Conservation (phyloP, 2,888 invertebrate species). For the Dysmachus trigonus region DNA sequence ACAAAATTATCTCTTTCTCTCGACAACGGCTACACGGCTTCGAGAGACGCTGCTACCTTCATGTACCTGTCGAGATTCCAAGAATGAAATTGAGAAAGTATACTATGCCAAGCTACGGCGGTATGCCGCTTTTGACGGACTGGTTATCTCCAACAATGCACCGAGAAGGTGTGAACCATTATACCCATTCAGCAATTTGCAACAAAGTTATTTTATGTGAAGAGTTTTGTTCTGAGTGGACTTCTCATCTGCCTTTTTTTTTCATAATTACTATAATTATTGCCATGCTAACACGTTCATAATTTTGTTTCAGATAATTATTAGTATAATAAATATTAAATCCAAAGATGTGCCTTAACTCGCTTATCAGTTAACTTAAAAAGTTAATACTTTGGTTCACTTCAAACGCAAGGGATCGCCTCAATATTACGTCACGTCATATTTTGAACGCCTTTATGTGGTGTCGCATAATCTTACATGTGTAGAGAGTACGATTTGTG, state of each 20-base stretch:
- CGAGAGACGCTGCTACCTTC: neutral
- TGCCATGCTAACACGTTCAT: too few species aligned
- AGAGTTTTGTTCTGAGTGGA: neutral
- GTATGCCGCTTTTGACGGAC: neutral
- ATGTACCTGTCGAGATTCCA: neutral
- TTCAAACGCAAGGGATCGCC: too few species aligned
- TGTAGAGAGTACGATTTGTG: too few species aligned
- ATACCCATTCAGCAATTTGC: neutral
- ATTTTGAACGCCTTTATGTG: too few species aligned
- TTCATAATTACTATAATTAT: neutral
- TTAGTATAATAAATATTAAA: too few species aligned
- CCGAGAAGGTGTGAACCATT: neutral
- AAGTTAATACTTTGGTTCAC: too few species aligned
- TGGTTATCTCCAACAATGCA: neutral
- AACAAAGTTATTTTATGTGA: neutral
- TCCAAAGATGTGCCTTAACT: too few species aligned
- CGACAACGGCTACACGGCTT: neutral
- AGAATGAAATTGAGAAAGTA: neutral
- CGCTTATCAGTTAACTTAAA: too few species aligned
- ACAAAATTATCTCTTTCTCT: conserved; percentile 23
- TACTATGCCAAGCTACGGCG: neutral
- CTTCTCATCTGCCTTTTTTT: neutral
- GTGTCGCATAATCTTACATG: too few species aligned
- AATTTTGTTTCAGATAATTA: neutral
- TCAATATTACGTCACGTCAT: too few species aligned